Base-by-base conservation (phyloP, 2,113 vertebrate genomes). In the Zapornia atra region DNA sequence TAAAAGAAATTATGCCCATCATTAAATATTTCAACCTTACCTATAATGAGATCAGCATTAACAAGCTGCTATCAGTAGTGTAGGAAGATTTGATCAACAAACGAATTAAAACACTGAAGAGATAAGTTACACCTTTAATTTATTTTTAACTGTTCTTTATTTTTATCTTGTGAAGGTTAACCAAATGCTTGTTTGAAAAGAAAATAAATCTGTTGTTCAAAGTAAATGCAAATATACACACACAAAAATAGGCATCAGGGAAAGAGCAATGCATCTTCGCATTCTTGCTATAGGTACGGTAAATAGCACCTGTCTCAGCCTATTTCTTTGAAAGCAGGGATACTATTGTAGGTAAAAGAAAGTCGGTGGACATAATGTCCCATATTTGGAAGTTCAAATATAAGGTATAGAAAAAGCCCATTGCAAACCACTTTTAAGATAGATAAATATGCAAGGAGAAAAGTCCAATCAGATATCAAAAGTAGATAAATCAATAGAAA, bases 11-110 rank as follows among this genome's bases (percentile, higher is more conserved):
- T 76, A 54, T 84, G 21, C 19, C 38, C 86, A 48, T n/a, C 53
- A 36, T 79, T 69, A 96, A 92, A 79, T 95, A 91, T 90, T 81
- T 95, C 86, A 93, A 28, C 65, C 57, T 94, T 86, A 91, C 57
- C 44, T 92, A 65, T 87, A 94, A 96, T 85, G 83, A 86, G 77
- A 95, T 84, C 88, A 81, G 44, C 9, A 76, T 79, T 90, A 96
- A 86, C 72, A 87, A 89, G 60, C 59, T 81, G n/a, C 75, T 89
- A 20, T 68, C 71, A 90, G n/a, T 91, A 82, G 44, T 63, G 25
- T 18, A 84, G 61, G 46, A 92, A 91, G 82, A 94, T 84, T 77
- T 82, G n/a, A 95, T 96, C 85, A 92, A 71, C 69, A 91, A 46
- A 50, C 71, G 34, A 82, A 90, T 82, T 85, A 88, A 53, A 96